Percentiles rank a stretch among this genome's conserved stretches.
These are phyloP conservation scores for Achlya flavicornis DNA, from an alignment of 2,888 invertebrate genomes.

Conservation along the genomic window DNA sequence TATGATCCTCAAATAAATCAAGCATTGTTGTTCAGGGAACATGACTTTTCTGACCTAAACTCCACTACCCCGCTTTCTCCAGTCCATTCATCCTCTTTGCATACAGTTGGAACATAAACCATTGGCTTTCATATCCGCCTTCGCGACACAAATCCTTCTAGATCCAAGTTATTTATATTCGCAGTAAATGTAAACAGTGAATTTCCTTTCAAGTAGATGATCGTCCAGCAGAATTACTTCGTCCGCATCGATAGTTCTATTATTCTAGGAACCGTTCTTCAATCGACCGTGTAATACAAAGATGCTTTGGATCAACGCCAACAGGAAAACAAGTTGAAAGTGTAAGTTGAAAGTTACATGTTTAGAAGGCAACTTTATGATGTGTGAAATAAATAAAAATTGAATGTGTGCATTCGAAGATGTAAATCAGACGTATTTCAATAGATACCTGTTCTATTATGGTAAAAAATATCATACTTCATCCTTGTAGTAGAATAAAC, in stretches of 20 bases:
- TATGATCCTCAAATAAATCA: no score
- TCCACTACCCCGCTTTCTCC: neutral
- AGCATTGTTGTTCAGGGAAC: no score
- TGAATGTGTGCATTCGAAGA: neutral
- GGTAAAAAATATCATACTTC: neutral
- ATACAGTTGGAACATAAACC: conserved; percentile 4
- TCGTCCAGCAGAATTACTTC: conserved; percentile 23
- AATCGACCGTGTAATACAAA: conserved; percentile 25
- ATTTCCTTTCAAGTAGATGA: conserved; percentile 23
- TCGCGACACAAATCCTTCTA: neutral
- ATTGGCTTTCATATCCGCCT: neutral
- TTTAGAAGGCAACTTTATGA: neutral
- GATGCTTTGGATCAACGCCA: conserved; percentile 37
- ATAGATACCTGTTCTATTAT: neutral
- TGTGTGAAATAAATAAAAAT: neutral
- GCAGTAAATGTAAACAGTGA: neutral
- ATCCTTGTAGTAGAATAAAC: no score
- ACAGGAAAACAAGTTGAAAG: conserved; percentile 44
- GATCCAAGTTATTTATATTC: neutral
- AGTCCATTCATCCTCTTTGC: neutral
- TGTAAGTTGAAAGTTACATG: conserved; percentile 12
- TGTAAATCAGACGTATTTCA: neutral
- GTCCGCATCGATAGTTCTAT: conserved; percentile 24
- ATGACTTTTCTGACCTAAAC: no score
- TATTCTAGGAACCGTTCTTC: conserved; percentile 34